phyloP scores from a whole-genome alignment of 2,113 vertebrate genomes.

The Clarias batrachus region DNA sequence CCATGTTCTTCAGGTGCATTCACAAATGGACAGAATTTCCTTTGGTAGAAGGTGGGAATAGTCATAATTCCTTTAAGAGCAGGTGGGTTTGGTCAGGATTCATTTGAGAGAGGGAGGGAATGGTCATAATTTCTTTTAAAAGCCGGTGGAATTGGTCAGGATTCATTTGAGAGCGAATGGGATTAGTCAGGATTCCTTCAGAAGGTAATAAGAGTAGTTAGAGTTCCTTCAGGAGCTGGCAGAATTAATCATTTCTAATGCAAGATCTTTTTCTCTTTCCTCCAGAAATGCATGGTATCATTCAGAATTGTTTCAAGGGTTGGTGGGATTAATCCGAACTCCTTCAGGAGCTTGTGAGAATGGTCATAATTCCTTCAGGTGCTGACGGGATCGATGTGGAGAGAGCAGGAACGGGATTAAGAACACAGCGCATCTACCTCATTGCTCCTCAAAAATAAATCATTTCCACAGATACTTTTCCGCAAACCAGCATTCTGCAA shows the following conservation, averaged over 20 bases:
- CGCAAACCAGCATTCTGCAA: not conserved
- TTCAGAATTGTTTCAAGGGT: not conserved
- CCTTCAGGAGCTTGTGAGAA: not conserved
- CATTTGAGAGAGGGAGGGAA: not conserved
- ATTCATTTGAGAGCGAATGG: not conserved
- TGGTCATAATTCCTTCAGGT: not conserved
- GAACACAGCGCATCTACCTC: not conserved
- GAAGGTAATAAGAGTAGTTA: not conserved
- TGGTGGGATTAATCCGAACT: not conserved
- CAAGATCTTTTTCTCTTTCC: not conserved
- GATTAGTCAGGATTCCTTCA: not conserved
- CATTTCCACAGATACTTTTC: not conserved
- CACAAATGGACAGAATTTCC: not conserved
- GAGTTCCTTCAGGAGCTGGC: not conserved
- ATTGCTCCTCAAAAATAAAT: not conserved
- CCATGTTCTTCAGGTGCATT: not conserved
- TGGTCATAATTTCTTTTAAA: not conserved
- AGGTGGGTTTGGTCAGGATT: not conserved
- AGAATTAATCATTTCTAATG: not conserved
- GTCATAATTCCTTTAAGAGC: not conserved
- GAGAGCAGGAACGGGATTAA: not conserved
- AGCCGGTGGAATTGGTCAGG: not conserved
- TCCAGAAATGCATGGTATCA: rapidly evolving
- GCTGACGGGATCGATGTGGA: too few species aligned
- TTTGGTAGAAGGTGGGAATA: not conserved